Evolutionary conservation across 2,113 vertebrate genomes (phyloP).

Genomic region (Natator depressus): DNA sequence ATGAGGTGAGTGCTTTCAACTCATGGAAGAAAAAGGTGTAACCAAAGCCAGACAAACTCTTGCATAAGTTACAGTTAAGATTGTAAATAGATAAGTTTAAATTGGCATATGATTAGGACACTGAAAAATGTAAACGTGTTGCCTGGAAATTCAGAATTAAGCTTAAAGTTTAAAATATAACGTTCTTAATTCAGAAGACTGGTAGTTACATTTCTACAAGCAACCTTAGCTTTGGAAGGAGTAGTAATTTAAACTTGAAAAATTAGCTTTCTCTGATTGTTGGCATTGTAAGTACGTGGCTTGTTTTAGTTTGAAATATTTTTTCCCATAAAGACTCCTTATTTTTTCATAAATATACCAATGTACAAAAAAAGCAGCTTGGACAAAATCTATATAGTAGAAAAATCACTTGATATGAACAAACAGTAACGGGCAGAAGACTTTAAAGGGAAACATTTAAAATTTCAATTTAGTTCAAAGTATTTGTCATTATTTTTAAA

Average conservation of each 20-base stretch:
- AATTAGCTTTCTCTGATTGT: neutral
- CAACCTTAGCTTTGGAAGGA: neutral
- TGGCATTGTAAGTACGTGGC: neutral
- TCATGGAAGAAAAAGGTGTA: neutral
- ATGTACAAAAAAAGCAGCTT: neutral
- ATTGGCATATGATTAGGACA: neutral
- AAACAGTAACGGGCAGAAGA: neutral
- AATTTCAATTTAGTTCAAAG: neutral
- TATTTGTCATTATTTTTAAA: neutral
- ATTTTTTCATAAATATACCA: neutral
- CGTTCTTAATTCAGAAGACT: neutral
- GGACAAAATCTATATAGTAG: neutral
- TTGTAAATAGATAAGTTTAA: neutral
- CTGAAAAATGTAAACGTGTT: neutral
- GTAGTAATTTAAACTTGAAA: neutral
- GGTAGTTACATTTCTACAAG: neutral
- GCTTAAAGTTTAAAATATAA: neutral
- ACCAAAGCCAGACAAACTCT: neutral
- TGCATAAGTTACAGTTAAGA: neutral
- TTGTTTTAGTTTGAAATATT: neutral
- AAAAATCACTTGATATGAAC: neutral
- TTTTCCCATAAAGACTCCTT: neutral
- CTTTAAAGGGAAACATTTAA: neutral
- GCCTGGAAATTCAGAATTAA: neutral
- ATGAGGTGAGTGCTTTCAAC: slow-evolving; percentile 83